Percentiles rank a stretch among this genome's conserved stretches.
These are phyloP conservation scores for Heterodera schachtii DNA, from an alignment of 1,140 invertebrate species.

Conservation along the genomic window DNA sequence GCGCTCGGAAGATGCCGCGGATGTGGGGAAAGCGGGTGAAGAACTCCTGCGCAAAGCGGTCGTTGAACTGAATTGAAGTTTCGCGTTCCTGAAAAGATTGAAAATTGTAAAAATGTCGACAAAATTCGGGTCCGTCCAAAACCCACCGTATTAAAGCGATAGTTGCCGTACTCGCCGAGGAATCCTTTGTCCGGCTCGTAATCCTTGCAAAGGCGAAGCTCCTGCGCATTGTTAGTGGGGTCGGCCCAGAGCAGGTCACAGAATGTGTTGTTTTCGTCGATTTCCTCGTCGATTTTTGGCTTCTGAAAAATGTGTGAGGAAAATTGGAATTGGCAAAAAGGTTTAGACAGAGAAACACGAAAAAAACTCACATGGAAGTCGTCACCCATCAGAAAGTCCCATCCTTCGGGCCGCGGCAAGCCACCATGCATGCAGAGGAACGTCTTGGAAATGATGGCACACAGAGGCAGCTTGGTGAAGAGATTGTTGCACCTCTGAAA, in stretches of 20 bases:
- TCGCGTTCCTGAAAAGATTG: slow-evolving; percentile 4
- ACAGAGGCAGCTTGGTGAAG: slow-evolving; percentile 10
- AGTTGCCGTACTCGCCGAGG: neutral
- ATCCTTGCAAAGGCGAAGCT: neutral
- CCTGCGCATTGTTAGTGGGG: slow-evolving; percentile 14
- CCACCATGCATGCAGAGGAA: slow-evolving; percentile 22
- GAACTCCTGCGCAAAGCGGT: slow-evolving; percentile 4
- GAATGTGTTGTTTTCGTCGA: slow-evolving; percentile 1
- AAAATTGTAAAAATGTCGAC: neutral
- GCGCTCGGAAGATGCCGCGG: slow-evolving; percentile 11
- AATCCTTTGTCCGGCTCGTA: neutral
- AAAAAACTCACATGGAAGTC: neutral
- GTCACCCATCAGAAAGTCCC: slow-evolving; percentile 7
- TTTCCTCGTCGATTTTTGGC: slow-evolving; percentile 18
- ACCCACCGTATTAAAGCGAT: neutral
- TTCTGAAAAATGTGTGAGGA: neutral
- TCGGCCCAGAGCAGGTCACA: slow-evolving; percentile 23
- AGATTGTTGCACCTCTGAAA: slow-evolving; percentile 14
- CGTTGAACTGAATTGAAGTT: slow-evolving; percentile 20
- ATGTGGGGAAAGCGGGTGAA: slow-evolving; percentile 21
- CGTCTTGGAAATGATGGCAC: slow-evolving; percentile 5
- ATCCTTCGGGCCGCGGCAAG: slow-evolving; percentile 11
- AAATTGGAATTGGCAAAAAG: neutral
- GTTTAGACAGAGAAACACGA: neutral
- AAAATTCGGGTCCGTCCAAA: too few species aligned